Percentiles rank a stretch among this genome's conserved stretches.
These are phyloP conservation scores for Alentia gelatinosa DNA, from an alignment of 2,888 invertebrate genomes.

Conservation along the genomic window DNA sequence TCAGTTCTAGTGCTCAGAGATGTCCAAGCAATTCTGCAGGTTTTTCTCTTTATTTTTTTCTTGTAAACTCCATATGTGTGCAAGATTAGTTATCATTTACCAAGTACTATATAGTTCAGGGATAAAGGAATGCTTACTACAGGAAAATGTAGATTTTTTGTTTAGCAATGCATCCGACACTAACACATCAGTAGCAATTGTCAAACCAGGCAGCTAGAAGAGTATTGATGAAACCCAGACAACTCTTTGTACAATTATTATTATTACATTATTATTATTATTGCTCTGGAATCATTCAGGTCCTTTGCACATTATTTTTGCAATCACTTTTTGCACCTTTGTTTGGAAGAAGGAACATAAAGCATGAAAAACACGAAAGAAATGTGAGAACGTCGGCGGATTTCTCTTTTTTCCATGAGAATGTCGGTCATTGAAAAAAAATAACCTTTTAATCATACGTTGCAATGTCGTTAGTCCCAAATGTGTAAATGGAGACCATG, in stretches of 20 bases:
- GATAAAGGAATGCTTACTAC: not conserved
- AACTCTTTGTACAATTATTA: conserved; percentile 30
- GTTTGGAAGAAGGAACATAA: not conserved
- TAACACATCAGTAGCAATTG: conserved; percentile 6
- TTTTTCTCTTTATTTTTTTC: not conserved
- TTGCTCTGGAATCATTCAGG: not conserved
- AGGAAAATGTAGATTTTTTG: not conserved
- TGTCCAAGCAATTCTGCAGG: not conserved
- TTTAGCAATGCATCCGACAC: conserved; percentile 4
- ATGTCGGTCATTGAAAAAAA: not conserved
- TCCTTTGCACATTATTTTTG: not conserved
- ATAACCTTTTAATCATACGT: not conserved
- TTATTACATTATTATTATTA: not conserved
- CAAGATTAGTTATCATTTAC: not conserved
- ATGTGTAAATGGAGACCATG: conserved; percentile 27
- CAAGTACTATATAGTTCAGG: conserved; percentile 3
- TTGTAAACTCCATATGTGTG: not conserved
- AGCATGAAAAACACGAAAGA: not conserved
- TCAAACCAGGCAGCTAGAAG: conserved; percentile 30
- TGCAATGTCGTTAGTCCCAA: conserved; percentile 46
- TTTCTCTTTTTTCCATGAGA: not conserved
- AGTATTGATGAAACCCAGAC: not conserved
- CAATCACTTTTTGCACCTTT: not conserved
- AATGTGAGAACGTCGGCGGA: not conserved
- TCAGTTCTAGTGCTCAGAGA: not conserved